A percentile compares a stretch with the other conserved stretches of the same genome.
Evolutionary conservation across 2,113 vertebrate genomes (phyloP).

Genomic region (Arizona elegans): DNA sequence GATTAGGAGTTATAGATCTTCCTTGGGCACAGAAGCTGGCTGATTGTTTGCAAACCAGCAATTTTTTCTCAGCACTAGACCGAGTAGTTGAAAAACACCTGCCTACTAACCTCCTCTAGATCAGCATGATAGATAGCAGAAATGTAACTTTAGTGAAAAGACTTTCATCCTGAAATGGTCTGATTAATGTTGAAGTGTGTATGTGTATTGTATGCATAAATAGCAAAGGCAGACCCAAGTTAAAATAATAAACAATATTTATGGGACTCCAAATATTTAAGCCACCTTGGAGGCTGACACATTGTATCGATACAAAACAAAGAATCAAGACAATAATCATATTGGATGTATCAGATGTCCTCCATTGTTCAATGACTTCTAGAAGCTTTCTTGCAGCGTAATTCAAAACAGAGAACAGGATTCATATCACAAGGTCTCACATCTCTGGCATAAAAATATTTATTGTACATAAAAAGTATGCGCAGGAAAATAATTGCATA

Average conservation of each 20-base stretch:
- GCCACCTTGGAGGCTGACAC: not conserved
- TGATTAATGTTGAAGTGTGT: not conserved
- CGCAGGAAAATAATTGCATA: not conserved
- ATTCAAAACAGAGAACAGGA: not conserved
- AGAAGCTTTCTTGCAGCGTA: conserved; percentile 1
- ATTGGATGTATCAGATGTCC: not conserved
- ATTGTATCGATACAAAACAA: not conserved
- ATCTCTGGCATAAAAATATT: not conserved
- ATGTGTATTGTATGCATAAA: not conserved
- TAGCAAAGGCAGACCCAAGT: not conserved
- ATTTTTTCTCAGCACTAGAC: not conserved
- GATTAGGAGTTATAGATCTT: not conserved
- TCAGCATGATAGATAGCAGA: not conserved
- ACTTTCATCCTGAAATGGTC: not conserved
- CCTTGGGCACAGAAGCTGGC: not conserved
- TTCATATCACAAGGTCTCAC: not conserved
- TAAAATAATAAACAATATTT: not conserved
- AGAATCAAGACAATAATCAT: not conserved
- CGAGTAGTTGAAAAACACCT: not conserved
- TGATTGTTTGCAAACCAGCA: not conserved
- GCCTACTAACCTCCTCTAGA: not conserved
- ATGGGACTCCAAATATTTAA: not conserved
- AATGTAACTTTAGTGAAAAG: not conserved
- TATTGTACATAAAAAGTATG: not conserved
- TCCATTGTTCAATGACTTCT: not conserved